Conservation (phyloP, 2,113 vertebrate species). For the Tragelaphus buxtoni region DNA sequence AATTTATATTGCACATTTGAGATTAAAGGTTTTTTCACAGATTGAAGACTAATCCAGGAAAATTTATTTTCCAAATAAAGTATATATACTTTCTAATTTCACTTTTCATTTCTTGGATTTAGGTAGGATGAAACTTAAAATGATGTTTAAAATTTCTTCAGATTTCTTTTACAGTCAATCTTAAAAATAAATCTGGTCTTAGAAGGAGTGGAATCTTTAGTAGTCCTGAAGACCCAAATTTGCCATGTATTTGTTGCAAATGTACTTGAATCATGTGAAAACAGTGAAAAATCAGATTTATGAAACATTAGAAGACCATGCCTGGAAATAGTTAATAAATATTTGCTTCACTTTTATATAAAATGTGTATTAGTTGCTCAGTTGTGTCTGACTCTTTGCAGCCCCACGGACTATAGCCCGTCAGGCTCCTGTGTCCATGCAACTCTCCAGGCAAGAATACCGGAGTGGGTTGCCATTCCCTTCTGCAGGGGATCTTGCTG, state of each 20-base stretch:
- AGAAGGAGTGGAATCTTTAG: neutral
- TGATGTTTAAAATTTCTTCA: neutral
- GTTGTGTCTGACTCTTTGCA: neutral
- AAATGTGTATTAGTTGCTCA: neutral
- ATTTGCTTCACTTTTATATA: neutral
- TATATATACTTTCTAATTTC: neutral
- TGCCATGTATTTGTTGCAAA: neutral
- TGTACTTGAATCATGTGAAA: neutral
- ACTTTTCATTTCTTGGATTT: neutral
- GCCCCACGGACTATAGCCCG: neutral
- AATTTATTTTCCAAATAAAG: conserved; percentile 16
- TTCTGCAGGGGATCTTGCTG: neutral
- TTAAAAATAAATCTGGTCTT: neutral
- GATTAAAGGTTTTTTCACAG: conserved; percentile 31
- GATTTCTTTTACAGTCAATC: neutral
- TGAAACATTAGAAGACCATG: neutral
- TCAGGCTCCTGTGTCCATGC: neutral
- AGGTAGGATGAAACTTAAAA: neutral
- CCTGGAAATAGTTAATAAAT: neutral
- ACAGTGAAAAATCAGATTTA: neutral
- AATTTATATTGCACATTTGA: neutral
- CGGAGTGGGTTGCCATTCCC: neutral
- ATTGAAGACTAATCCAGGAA: neutral
- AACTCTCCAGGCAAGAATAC: neutral
- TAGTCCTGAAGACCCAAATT: neutral